Base-by-base conservation (phyloP, 1,140 invertebrate species). In the Steinernema feltiae region DNA sequence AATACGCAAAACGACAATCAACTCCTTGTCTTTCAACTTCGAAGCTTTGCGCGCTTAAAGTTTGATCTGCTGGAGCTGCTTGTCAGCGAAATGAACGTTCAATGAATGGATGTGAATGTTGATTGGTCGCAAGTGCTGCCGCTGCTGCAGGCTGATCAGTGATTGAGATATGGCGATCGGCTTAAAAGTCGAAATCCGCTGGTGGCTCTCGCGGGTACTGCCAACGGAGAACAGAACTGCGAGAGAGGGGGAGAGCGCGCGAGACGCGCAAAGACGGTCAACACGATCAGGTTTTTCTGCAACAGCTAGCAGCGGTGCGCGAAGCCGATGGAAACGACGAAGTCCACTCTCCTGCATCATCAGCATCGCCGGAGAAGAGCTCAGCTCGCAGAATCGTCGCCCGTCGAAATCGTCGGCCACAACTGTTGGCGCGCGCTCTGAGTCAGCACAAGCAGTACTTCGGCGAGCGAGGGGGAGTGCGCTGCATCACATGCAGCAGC, bases 271-370 rank as follows among this genome's bases (percentile, higher is more conserved):
- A 63, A 63, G 53, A 63, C 53, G 53, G 53, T 63, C 53, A 63
- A 63, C 53, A 63, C 53, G 53, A 63, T 63, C 53, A 63, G 53
- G 53, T 63, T 63, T 63, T 63, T 63, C 53, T 63, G 53, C 53
- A 63, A 63, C 53, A 17, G 24, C 15, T 21, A 63, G 53, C 53
- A 63, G 53, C 53, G 24, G 53, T 63, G 53, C 53, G 53, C 53
- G 53, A 63, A 63, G 53, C 53, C 53, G 53, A 15, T n/a, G 35
- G 35, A 41, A 18, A 41, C 35, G 35, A 7, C 7, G 35, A 7
- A 18, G 35, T 41, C 35, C 35, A 41, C 35, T 41, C 35, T 41
- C 7, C 35, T 41, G 35, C 35, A 41, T 41, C 35, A 18, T 18
- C 35, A 41, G 18, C 18, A 41, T 7, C 35, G 18, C 18, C 35